Conservation (phyloP, 1,140 invertebrate species). For the Hyphantria cunea region DNA sequence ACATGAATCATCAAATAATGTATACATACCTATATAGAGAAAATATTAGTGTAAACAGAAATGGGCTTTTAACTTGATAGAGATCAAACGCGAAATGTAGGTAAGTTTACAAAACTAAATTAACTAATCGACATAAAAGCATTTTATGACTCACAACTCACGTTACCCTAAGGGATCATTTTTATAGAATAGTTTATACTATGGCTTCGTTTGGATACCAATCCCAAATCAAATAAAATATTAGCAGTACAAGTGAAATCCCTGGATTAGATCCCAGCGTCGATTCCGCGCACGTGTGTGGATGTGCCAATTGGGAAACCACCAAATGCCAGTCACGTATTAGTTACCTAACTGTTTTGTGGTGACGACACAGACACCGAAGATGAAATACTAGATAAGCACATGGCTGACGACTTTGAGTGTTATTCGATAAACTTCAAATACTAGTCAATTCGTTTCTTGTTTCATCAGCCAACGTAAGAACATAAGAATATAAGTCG, state of each 20-base stretch:
- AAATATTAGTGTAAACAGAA: too few relatives aligned
- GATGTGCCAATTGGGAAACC: slow-evolving; percentile 52
- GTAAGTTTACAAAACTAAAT: background rate
- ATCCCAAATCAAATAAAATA: slow-evolving; percentile 32
- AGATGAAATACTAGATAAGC: slow-evolving; percentile 14
- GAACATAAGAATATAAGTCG: too few relatives aligned
- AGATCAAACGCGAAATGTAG: background rate
- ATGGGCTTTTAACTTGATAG: too few relatives aligned
- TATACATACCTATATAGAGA: too few relatives aligned
- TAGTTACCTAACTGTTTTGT: slow-evolving; percentile 58
- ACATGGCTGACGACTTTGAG: background rate
- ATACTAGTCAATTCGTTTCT: too few relatives aligned
- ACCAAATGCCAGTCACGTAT: slow-evolving; percentile 47
- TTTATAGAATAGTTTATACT: background rate
- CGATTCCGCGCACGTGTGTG: slow-evolving; percentile 52
- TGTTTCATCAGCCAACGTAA: too few relatives aligned
- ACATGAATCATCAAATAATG: too few relatives aligned
- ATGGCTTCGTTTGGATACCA: background rate
- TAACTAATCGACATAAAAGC: background rate
- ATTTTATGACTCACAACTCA: too few relatives aligned
- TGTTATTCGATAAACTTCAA: too few relatives aligned
- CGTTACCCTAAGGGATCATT: background rate
- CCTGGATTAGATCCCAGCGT: slow-evolving; percentile 26
- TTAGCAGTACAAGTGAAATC: slow-evolving; percentile 19
- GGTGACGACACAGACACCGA: slow-evolving; percentile 35